Percentiles rank a stretch among this genome's conserved stretches.
Evolutionary conservation across 2,888 invertebrate genomes (phyloP).

Genomic region (Steromphala cineraria): DNA sequence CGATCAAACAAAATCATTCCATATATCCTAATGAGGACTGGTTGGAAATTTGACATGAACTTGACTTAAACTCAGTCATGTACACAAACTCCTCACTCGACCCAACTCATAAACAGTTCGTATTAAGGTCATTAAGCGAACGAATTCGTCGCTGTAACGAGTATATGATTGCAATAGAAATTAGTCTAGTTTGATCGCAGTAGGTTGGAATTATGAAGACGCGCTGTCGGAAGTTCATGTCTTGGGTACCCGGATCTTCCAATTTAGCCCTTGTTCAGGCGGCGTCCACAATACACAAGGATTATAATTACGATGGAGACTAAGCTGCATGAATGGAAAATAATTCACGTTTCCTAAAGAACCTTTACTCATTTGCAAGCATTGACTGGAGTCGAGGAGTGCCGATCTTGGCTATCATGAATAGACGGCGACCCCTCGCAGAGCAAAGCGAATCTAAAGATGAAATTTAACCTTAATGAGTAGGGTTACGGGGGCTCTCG

Average conservation of each 20-base stretch:
- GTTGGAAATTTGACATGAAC: too few species aligned
- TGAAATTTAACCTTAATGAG: conserved; percentile 19
- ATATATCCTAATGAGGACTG: too few species aligned
- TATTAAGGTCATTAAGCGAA: too few species aligned
- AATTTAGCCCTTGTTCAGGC: neutral
- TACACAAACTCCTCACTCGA: too few species aligned
- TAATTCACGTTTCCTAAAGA: conserved; percentile 11
- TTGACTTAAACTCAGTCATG: too few species aligned
- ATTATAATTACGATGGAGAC: conserved; percentile 4
- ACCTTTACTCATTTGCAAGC: conserved; percentile 13
- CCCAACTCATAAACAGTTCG: too few species aligned
- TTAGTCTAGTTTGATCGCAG: too few species aligned
- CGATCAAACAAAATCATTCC: too few species aligned
- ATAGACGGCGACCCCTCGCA: neutral
- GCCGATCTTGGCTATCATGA: too few species aligned
- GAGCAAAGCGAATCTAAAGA: neutral
- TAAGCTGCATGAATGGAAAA: neutral
- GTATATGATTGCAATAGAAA: too few species aligned
- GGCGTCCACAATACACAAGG: neutral
- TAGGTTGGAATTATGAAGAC: neutral
- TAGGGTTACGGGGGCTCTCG: neutral
- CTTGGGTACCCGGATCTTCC: neutral
- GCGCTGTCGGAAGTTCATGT: neutral
- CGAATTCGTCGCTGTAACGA: too few species aligned
- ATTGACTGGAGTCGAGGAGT: neutral